These are phyloP conservation scores for Harlomillsia oculata DNA, from an alignment of 1,140 invertebrate genomes.

Conservation along the genomic window DNA sequence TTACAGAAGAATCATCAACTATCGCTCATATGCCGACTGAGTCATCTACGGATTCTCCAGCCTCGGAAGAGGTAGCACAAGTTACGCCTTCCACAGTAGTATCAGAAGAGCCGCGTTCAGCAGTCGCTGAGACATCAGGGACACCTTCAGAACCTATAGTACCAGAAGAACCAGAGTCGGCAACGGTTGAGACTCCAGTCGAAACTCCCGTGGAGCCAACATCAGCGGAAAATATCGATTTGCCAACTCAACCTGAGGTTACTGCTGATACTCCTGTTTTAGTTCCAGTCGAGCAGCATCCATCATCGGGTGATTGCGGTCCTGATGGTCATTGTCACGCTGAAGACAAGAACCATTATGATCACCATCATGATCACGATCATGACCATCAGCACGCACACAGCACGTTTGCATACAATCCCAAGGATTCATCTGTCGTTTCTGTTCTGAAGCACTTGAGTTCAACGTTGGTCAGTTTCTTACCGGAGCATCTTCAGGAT, in stretches of 20 bases:
- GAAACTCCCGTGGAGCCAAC: no score
- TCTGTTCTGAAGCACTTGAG: constrained; percentile 28
- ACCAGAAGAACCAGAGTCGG: no score
- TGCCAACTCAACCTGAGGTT: no score
- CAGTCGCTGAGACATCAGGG: no score
- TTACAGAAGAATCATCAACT: not conserved
- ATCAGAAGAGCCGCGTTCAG: no score
- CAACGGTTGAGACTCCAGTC: no score
- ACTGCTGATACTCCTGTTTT: not conserved
- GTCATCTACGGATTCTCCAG: not conserved
- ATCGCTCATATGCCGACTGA: not conserved
- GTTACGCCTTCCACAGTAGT: no score
- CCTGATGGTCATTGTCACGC: not conserved
- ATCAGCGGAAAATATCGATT: no score
- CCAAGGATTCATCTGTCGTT: constrained; percentile 15
- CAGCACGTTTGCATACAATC: not conserved
- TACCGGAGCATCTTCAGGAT: constrained; percentile 34
- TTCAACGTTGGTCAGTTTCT: constrained; percentile 23
- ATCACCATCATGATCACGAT: constrained; percentile 22
- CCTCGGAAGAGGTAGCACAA: not conserved
- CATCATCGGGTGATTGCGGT: not conserved
- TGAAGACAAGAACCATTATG: constrained; percentile 5
- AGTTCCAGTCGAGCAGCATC: not conserved
- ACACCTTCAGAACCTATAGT: no score
- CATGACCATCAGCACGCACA: constrained; percentile 19